These are phyloP conservation scores for Microplitis mediator DNA, from an alignment of 1,140 invertebrate genomes.

Conservation along the genomic window DNA sequence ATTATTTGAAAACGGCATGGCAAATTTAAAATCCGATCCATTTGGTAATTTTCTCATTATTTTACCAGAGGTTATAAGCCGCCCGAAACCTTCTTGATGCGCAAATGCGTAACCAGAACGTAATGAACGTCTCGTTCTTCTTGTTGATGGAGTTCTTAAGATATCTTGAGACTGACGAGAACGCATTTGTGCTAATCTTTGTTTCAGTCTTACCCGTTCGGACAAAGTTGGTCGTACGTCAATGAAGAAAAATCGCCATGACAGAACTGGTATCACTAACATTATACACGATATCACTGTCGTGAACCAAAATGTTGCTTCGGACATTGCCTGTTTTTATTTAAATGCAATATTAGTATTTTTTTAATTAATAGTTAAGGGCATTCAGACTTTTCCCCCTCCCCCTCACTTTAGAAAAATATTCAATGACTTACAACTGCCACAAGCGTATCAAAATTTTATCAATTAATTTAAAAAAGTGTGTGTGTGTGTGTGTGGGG, in stretches of 20 bases:
- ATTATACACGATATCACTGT: conserved; percentile 83
- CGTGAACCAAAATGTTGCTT: conserved; percentile 96
- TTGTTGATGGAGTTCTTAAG: conserved; percentile 82
- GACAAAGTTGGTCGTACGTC: conserved; percentile 89
- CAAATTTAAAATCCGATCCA: conserved; percentile 59
- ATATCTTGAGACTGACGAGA: conserved; percentile 77
- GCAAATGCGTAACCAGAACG: conserved; percentile 98
- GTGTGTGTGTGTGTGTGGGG: too few relatives aligned
- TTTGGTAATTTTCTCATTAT: conserved; percentile 89
- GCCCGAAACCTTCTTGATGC: conserved; percentile 95
- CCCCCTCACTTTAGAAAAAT: too few relatives aligned
- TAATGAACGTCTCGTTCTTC: conserved; percentile 85
- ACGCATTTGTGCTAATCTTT: conserved; percentile 71
- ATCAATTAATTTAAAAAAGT: too few relatives aligned
- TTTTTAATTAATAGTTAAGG: too few relatives aligned
- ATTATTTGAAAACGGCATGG: conserved; percentile 59
- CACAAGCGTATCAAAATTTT: too few relatives aligned
- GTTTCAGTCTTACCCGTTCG: conserved; percentile 87
- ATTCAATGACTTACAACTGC: too few relatives aligned
- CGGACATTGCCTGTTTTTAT: conserved; percentile 72
- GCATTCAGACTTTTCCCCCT: too few relatives aligned
- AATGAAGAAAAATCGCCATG: conserved; percentile 91
- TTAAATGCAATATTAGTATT: too few relatives aligned
- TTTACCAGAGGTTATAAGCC: conserved; percentile 96
- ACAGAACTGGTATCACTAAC: conserved; percentile 90